Evolutionary conservation across 2,888 invertebrate species (phyloP), one percentile per base, ranked within the genome.

Genomic region (Mimas tiliae): DNA sequence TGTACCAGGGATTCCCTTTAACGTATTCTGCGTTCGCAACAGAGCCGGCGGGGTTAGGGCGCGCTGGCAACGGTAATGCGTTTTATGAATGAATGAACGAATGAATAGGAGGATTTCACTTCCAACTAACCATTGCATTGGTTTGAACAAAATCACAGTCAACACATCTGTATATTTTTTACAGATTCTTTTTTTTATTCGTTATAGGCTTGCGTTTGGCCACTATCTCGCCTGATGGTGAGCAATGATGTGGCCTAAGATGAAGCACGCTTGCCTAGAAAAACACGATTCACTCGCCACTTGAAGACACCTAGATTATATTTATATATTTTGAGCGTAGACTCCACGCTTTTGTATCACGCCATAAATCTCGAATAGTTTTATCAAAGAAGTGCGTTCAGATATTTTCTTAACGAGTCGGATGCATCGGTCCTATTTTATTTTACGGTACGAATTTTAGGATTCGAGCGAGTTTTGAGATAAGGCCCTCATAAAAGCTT

Each of bases 51-150:
- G 71, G 74, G 74, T 74, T 77, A 74, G 27, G 42, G 58, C 33
- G 45, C 47, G 38, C 47, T 16, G 21, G 79, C 76, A 73, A 81
- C 75, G 78, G 87, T 90, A 90, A 91, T 90, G 86, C 89, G 80
- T 91, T 91, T 89, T 90, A 90, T 91, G 89, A 91, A 91, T 89
- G 87, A 91, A 91, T 89, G 87, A 88, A 85, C 84, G 84, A 84
- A 80, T 87, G 89, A 90, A 91, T 90, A 81, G 83, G 74, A 84
- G 85, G 87, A 90, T 90, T 91, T 89, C 79, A 84, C 85, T 87
- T 87, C 85, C 82, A 83, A 85, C 86, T 86, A 87, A 85, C 87
- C 87, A 82, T 86, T 86, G 84, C 87, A 82, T 86, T 86, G 84
- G 83, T 77, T 82, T 82, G 81, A 79, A 84, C 74, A 83, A 86